Evolutionary conservation across 92 coral and sea anemone species (phyloP).

Genomic region (Diadumene lineata): DNA sequence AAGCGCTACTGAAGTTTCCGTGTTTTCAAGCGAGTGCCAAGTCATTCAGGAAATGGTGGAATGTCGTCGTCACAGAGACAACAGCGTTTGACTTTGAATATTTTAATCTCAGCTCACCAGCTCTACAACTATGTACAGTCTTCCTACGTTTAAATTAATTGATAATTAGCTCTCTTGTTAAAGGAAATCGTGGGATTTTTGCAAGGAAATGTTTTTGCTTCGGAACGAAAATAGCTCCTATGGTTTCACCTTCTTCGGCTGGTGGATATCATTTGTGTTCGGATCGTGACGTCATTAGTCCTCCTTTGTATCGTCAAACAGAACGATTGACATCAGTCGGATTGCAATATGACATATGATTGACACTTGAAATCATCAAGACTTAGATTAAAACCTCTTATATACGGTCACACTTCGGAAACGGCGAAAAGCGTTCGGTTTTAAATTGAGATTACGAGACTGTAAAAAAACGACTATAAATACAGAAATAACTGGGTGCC

Average conservation of each 20-base stretch:
- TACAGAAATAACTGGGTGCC: too few relatives aligned
- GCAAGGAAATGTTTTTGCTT: neutral
- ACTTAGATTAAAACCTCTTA: too few relatives aligned
- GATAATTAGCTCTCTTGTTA: neutral
- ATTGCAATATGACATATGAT: neutral
- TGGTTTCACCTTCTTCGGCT: constrained; percentile 23
- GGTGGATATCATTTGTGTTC: constrained; percentile 46
- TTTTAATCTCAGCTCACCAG: constrained; percentile 46
- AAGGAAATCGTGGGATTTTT: neutral
- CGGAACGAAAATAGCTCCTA: constrained; percentile 19
- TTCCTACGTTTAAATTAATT: too few relatives aligned
- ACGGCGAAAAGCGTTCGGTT: too few relatives aligned
- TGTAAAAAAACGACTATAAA: too few relatives aligned
- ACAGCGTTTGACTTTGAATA: constrained; percentile 62
- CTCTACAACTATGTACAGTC: too few relatives aligned
- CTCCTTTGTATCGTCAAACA: constrained; percentile 45
- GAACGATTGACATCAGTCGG: constrained; percentile 2
- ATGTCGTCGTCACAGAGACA: constrained; percentile 83
- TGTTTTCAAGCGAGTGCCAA: constrained; percentile 73
- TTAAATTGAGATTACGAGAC: too few relatives aligned
- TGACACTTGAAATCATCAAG: too few relatives aligned
- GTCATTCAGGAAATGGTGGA: constrained; percentile 92
- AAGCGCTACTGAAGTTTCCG: constrained; percentile 69
- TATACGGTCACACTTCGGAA: too few relatives aligned
- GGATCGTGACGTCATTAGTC: constrained; percentile 75